A percentile compares a stretch with the other conserved stretches of the same genome.
These are phyloP conservation scores for Lasioglossum oenotherae DNA, from an alignment of 2,888 invertebrate species.

Conservation along the genomic window DNA sequence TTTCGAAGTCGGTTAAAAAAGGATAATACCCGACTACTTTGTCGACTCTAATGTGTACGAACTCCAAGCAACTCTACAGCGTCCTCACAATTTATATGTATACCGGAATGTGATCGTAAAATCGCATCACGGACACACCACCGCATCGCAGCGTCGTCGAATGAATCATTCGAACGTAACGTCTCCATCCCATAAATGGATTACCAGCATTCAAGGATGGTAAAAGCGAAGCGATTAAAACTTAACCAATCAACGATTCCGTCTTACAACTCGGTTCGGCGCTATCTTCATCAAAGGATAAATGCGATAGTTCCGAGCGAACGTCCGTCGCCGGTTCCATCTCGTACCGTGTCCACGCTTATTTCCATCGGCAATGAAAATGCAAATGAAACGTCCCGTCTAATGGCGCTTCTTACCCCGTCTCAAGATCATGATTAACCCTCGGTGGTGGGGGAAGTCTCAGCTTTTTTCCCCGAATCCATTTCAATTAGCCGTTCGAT, in stretches of 20 bases:
- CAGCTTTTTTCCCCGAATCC: constrained; percentile 17
- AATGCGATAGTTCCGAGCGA: neutral
- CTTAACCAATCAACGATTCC: constrained; percentile 20
- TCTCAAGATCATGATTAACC: constrained; percentile 20
- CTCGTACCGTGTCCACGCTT: constrained; percentile 14
- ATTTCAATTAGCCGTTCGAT: constrained; percentile 16
- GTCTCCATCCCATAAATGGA: neutral
- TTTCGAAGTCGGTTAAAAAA: no score
- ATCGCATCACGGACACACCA: neutral
- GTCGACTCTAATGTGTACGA: no score
- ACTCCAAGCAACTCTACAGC: no score
- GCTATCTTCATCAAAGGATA: neutral
- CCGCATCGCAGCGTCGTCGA: neutral
- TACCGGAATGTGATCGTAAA: neutral
- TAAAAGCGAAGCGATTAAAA: constrained; percentile 16
- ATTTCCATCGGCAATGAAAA: constrained; percentile 29
- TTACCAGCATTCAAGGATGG: neutral
- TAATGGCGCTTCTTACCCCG: constrained; percentile 25
- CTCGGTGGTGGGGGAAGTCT: neutral
- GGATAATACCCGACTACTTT: no score
- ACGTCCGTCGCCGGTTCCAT: neutral
- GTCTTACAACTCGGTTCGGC: neutral
- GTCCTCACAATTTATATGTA: no score
- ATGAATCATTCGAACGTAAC: neutral
- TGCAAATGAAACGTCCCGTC: constrained; percentile 39